These are phyloP conservation scores for Epinephelus moara DNA, from an alignment of 2,113 vertebrate genomes.

Conservation along the genomic window DNA sequence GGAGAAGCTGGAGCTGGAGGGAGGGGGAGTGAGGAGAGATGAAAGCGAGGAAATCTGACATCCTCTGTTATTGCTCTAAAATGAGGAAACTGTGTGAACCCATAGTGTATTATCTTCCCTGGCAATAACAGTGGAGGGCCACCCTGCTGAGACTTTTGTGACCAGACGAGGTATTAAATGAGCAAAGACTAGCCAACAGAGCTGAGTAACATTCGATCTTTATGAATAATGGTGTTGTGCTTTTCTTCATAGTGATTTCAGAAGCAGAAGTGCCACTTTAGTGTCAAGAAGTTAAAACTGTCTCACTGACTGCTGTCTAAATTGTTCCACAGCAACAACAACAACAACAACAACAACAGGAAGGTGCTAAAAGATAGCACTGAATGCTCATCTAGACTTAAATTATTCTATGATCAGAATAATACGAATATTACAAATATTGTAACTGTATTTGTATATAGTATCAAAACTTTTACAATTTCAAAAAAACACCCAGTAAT, in stretches of 20 bases:
- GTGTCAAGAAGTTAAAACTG: not conserved
- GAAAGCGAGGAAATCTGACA: not conserved
- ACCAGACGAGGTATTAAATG: not conserved
- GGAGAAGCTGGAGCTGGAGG: not conserved
- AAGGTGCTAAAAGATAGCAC: not conserved
- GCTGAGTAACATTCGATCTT: not conserved
- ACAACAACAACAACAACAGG: not conserved
- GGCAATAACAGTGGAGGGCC: not conserved
- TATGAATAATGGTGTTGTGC: not conserved
- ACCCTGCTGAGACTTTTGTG: not conserved
- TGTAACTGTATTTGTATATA: not conserved
- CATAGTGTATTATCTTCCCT: not conserved
- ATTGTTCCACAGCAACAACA: not conserved
- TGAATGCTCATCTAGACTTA: not conserved
- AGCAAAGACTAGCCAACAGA: not conserved
- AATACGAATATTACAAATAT: not conserved
- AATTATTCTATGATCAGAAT: not conserved
- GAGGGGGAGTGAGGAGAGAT: not conserved
- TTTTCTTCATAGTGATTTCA: not conserved
- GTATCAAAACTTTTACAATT: not conserved
- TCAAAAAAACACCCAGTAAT: not conserved
- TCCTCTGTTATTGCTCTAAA: not conserved
- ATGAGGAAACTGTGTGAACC: not conserved
- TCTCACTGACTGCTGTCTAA: not conserved
- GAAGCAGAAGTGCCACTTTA: not conserved